Percentiles rank a stretch among this genome's conserved stretches.
Evolutionary conservation across 2,797 vertebrate genomes (phyloP).

Genomic region (Echeneis naucrates): DNA sequence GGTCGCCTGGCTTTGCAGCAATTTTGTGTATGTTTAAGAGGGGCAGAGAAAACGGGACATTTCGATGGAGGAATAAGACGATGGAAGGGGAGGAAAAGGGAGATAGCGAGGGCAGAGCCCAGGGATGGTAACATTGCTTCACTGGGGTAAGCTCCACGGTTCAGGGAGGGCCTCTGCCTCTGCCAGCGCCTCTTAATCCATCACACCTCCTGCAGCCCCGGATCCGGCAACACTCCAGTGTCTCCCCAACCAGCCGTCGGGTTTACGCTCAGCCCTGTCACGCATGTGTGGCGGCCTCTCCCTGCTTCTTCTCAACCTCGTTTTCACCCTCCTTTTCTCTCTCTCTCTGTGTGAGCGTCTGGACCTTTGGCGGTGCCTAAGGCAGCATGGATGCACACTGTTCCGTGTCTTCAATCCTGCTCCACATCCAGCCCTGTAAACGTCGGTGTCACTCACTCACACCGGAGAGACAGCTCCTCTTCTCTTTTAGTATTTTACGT

Average conservation of each 20-base stretch:
- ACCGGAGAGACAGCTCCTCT: slow-evolving; percentile 10
- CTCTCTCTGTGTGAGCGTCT: slow-evolving; percentile 38
- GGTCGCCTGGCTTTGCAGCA: slow-evolving; percentile 45
- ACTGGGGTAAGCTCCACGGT: slow-evolving; percentile 55
- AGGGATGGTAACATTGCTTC: slow-evolving; percentile 59
- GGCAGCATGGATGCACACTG: slow-evolving; percentile 53
- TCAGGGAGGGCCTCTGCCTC: slow-evolving; percentile 63
- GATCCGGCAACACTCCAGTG: slow-evolving; percentile 64
- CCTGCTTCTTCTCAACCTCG: slow-evolving; percentile 50
- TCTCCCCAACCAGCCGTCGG: slow-evolving; percentile 33
- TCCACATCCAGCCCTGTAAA: slow-evolving; percentile 28
- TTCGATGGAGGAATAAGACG: slow-evolving; percentile 17
- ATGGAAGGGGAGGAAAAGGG: neutral
- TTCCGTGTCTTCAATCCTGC: slow-evolving; percentile 53
- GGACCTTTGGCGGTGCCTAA: slow-evolving; percentile 47
- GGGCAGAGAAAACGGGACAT: slow-evolving; percentile 30
- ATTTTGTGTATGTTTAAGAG: slow-evolving; percentile 29
- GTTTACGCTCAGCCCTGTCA: slow-evolving; percentile 56
- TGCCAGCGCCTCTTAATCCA: slow-evolving; percentile 71
- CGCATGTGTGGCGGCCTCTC: slow-evolving; percentile 52
- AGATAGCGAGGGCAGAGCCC: no score
- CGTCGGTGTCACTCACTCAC: neutral
- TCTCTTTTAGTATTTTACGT: neutral
- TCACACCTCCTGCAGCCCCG: slow-evolving; percentile 69
- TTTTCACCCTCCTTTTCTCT: slow-evolving; percentile 51